These are phyloP conservation scores for Dastarcus helophoroides DNA, from an alignment of 2,888 invertebrate species.

Conservation along the genomic window DNA sequence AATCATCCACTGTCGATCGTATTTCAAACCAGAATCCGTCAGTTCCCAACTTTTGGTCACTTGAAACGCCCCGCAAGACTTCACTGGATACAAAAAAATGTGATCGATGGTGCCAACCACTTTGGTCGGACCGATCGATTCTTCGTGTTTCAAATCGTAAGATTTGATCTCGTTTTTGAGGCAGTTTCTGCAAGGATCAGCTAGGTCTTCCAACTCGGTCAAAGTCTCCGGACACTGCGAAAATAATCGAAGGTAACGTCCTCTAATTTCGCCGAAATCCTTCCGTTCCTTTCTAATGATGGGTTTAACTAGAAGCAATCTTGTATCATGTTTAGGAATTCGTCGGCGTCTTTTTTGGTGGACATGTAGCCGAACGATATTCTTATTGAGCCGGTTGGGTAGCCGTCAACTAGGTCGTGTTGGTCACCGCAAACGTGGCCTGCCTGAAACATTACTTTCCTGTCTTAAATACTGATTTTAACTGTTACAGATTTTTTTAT, in stretches of 20 bases:
- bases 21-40: slow-evolving; percentile 65
- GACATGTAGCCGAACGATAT: slow-evolving; percentile 91
- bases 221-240: too few species aligned
- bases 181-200: too few species aligned
- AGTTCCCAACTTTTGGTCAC: slow-evolving; percentile 58
- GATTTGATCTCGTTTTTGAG: too few species aligned
- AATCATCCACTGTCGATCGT: slow-evolving; percentile 92
- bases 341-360: slow-evolving; percentile 56
- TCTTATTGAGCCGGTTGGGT: slow-evolving; percentile 85
- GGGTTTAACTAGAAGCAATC: slow-evolving; percentile 57
- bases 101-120: slow-evolving; percentile 23
- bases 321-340: slow-evolving; percentile 59
- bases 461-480: too few species aligned
- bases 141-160: too few species aligned
- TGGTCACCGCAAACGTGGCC: slow-evolving; percentile 91
- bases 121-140: too few species aligned
- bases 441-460: too few species aligned
- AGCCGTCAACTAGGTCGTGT: slow-evolving; percentile 70
- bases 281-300: slow-evolving; percentile 30
- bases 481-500: too few species aligned
- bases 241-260: too few species aligned
- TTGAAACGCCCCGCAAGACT: slow-evolving; percentile 78
- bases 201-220: too few species aligned
- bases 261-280: too few species aligned
- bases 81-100: slow-evolving; percentile 71